A percentile compares a stretch with the other conserved stretches of the same genome.
Evolutionary conservation across 2,797 vertebrate genomes (phyloP).

Genomic region (Hirundo rustica): DNA sequence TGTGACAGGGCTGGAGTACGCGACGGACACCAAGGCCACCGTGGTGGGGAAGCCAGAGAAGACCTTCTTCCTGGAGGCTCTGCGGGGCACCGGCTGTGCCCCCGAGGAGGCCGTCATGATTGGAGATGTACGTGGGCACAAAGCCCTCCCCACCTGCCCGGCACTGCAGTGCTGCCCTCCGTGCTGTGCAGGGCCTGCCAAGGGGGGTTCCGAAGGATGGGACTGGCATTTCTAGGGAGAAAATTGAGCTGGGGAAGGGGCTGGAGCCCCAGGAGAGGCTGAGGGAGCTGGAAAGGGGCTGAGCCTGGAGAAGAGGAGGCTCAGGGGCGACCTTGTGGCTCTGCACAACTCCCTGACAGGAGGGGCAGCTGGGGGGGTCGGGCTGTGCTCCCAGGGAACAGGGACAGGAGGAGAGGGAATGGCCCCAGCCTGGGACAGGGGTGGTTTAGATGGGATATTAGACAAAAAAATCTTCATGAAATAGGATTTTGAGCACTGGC

Average conservation of each 20-base stretch:
- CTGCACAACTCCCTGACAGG: background rate
- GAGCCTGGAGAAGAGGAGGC: background rate
- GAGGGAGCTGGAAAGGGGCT: background rate
- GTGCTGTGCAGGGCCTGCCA: rapidly evolving
- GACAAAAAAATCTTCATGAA: background rate
- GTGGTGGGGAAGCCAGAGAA: conserved; percentile 94
- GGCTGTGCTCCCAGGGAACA: background rate
- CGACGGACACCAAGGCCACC: conserved; percentile 82
- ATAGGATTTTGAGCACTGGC: background rate
- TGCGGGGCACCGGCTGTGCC: conserved; percentile 81
- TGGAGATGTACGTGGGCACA: conserved; percentile 82
- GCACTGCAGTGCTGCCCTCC: rapidly evolving
- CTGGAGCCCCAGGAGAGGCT: background rate
- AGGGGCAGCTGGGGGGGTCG: rapidly evolving
- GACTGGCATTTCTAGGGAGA: too few species aligned
- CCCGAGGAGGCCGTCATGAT: conserved; percentile 92
- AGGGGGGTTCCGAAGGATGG: background rate
- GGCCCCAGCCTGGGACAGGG: rapidly evolving
- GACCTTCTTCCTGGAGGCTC: conserved; percentile 89
- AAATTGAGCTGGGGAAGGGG: rapidly evolving
- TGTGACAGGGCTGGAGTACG: conserved; percentile 88
- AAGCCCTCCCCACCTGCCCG: background rate
- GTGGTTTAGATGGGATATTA: background rate
- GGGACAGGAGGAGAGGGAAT: background rate
- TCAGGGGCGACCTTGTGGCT: background rate